Percentiles rank a stretch among this genome's conserved stretches.
Evolutionary conservation across 2,797 vertebrate genomes (phyloP).

Genomic region (Chelon auratus): DNA sequence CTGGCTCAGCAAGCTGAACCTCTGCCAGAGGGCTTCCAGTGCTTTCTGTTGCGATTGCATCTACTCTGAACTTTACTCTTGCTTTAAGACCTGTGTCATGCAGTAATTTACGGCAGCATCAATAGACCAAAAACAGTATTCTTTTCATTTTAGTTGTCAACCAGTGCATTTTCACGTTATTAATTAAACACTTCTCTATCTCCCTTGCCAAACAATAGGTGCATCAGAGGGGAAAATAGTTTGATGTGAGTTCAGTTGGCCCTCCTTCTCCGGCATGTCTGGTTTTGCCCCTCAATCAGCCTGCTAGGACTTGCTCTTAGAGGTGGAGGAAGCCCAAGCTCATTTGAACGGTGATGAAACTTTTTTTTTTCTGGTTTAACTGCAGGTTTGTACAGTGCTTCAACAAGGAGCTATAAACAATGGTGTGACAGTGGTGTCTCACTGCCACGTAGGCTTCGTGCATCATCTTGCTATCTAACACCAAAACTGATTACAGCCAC

Average conservation of each 20-base stretch:
- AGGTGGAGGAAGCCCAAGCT: constrained; percentile 71
- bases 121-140: not conserved
- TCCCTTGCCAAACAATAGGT: constrained; percentile 24
- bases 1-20: constrained; percentile 72
- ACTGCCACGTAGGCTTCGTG: constrained; percentile 29
- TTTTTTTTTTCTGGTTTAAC: constrained; percentile 36
- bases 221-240: constrained; percentile 12
- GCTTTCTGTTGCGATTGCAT: constrained; percentile 17
- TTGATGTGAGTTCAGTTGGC: constrained; percentile 57
- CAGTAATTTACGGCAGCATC: not conserved
- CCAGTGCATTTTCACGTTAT: constrained; percentile 1
- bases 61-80: constrained; percentile 23
- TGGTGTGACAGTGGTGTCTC: constrained; percentile 20
- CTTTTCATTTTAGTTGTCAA: not conserved
- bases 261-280: constrained; percentile 73
- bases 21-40: constrained; percentile 39
- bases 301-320: constrained; percentile 80
- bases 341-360: constrained; percentile 68
- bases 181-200: constrained; percentile 14
- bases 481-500: constrained; percentile 21
- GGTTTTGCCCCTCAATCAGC: constrained; percentile 70
- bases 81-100: constrained; percentile 3
- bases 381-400: constrained; percentile 49
- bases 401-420: constrained; percentile 33
- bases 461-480: constrained; percentile 33